Conservation (phyloP, 2,797 vertebrate species). For the Xiphorhynchus erythropygius region DNA sequence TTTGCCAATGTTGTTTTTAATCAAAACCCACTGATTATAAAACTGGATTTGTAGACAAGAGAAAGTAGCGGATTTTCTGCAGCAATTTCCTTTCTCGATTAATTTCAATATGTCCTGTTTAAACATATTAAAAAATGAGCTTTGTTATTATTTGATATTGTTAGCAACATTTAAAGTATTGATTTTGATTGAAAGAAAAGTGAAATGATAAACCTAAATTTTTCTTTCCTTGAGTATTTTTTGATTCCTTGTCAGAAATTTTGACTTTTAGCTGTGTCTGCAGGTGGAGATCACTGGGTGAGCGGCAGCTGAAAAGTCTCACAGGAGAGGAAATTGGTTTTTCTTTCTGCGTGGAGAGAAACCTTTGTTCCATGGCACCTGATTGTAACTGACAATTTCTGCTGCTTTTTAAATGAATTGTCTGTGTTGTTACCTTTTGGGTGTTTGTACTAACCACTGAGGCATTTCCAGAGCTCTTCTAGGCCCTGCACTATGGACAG, state of each 20-base stretch:
- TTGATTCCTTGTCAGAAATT: background rate
- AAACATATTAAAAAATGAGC: background rate
- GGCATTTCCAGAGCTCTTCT: background rate
- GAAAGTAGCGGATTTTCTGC: background rate
- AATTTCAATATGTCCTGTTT: background rate
- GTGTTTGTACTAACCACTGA: background rate
- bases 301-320: background rate
- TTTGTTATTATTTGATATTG: background rate
- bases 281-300: background rate
- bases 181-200: background rate
- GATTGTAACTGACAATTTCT: background rate
- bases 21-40: background rate
- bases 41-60: background rate
- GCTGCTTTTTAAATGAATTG: background rate
- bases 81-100: background rate
- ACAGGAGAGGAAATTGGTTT: background rate
- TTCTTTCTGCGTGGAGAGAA: background rate
- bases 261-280: background rate
- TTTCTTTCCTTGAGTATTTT: background rate
- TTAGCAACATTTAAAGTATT: background rate
- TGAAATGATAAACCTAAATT: background rate
- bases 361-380: background rate
- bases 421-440: background rate
- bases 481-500: background rate
- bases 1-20: background rate